Base-by-base conservation (phyloP, 2,113 vertebrate genomes). In the Pelecanus crispus region DNA sequence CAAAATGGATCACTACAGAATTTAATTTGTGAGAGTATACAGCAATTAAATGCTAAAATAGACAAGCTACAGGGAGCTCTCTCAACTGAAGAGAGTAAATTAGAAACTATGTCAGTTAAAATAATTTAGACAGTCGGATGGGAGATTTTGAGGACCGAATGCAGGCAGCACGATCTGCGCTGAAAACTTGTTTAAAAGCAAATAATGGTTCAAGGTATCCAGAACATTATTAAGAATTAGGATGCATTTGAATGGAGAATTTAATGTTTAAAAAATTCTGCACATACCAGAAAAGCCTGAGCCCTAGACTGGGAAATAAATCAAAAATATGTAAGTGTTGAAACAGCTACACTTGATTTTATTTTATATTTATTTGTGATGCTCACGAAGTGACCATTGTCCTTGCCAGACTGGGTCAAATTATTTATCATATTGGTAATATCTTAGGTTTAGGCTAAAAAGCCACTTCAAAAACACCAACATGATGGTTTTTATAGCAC, bases 41-140 rank as follows among this genome's bases (percentile, higher is more conserved):
- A 98, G 98, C 98, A 98, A 98, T 98, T 98, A 98, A 98, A 98
- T 98, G 97, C 97, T 97, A 96, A 98, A 98, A 97, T 96, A 98
- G 96, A 98, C 97, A 98, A 97, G 98, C 94, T 96, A 97, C 92
- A 89, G 97, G 97, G 91, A 97, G 92, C 82, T 97, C 98, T 97
- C 96, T 98, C 98, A 98, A 97, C 97, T 98, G 98, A 94, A 97
- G 97, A 98, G 97, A 98, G 96, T 97, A 98, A 98, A 98, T 98
- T 98, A 98, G 97, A 98, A 98, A 98, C 95, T 95, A 94, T 95
- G 96, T 97, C 97, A 97, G 97, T 97, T 98, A 98, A 98, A 98
- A 95, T 98, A 98, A 98, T 95, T 98, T 96, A 97, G 98, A 98
- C 96, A 93, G 96, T 85, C 14, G 62, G 96, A 96, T 98, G 95